phyloP scores from a whole-genome alignment of 2,888 invertebrate genomes.

The Trypoxylon attenuatum region DNA sequence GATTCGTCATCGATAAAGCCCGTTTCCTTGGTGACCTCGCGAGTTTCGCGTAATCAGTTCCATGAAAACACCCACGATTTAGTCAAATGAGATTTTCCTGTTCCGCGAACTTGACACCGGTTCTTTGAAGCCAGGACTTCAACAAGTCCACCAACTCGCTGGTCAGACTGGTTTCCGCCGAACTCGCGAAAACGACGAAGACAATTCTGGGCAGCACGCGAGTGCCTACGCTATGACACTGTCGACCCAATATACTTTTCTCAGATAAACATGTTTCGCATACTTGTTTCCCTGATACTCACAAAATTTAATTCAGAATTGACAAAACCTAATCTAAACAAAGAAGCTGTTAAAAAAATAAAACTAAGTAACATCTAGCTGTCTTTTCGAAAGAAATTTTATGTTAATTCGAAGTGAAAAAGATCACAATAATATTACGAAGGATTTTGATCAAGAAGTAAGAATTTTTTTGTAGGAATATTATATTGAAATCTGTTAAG shows the following conservation, averaged over 20 bases:
- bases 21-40: not conserved
- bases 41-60: not conserved
- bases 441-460: no score
- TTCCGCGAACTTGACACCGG: constrained; percentile 51
- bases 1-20: not conserved
- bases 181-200: constrained; percentile 37
- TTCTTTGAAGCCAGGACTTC: constrained; percentile 38
- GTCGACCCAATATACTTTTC: not conserved
- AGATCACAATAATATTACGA: no score
- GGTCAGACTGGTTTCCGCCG: constrained; percentile 49
- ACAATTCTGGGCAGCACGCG: constrained; percentile 26
- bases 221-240: constrained; percentile 10
- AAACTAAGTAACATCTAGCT: no score
- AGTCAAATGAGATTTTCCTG: constrained; percentile 34
- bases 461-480: no score
- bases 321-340: no score
- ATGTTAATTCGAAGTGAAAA: no score
- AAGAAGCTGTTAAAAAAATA: no score
- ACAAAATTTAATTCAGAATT: no score
- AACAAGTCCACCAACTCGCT: constrained; percentile 17
- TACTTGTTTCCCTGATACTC: no score
- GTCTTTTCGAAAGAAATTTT: no score
- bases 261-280: no score
- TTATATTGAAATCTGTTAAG: no score
- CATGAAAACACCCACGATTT: not conserved